Evolutionary conservation across 2,113 vertebrate species (phyloP).

Genomic region (Speoplatyrhinus poulsoni): DNA sequence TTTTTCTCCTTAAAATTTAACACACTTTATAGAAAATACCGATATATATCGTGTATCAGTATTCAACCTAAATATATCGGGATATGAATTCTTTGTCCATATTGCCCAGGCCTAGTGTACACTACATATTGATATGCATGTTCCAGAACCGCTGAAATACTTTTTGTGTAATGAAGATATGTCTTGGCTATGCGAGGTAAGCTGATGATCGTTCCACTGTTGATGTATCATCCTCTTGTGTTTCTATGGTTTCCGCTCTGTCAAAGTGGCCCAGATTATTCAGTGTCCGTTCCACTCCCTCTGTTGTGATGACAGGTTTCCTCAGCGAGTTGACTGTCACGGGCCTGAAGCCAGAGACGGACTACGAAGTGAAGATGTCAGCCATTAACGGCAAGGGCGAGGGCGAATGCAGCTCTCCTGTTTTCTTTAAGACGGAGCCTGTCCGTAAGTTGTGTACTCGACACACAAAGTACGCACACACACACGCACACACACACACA

Average conservation of each 20-base stretch:
- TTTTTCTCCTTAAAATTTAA: too few species aligned
- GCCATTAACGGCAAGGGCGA: conserved; percentile 95
- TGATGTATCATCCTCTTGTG: conserved; percentile 33
- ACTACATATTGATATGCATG: too few species aligned
- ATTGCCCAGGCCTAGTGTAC: too few species aligned
- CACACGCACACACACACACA: conserved; percentile 3
- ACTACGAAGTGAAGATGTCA: conserved; percentile 86
- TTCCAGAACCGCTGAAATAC: too few species aligned
- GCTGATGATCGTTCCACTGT: conserved; percentile 33
- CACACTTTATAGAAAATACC: too few species aligned
- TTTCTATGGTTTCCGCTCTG: conserved; percentile 36
- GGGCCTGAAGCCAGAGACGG: conserved; percentile 88
- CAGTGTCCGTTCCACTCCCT: conserved; percentile 17
- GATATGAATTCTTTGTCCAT: too few species aligned
- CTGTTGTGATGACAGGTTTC: conserved; percentile 53
- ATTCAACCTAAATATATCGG: too few species aligned
- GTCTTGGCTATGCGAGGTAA: background rate
- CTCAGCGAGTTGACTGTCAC: conserved; percentile 80
- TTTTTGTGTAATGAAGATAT: too few species aligned
- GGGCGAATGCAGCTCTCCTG: conserved; percentile 83
- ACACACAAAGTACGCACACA: background rate
- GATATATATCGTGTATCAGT: too few species aligned
- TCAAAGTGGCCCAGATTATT: conserved; percentile 14
- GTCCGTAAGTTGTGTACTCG: conserved; percentile 87
- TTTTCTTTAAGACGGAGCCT: conserved; percentile 90